These are phyloP conservation scores for Mus minutoides DNA, from an alignment of 2,797 vertebrate species.

Conservation along the genomic window DNA sequence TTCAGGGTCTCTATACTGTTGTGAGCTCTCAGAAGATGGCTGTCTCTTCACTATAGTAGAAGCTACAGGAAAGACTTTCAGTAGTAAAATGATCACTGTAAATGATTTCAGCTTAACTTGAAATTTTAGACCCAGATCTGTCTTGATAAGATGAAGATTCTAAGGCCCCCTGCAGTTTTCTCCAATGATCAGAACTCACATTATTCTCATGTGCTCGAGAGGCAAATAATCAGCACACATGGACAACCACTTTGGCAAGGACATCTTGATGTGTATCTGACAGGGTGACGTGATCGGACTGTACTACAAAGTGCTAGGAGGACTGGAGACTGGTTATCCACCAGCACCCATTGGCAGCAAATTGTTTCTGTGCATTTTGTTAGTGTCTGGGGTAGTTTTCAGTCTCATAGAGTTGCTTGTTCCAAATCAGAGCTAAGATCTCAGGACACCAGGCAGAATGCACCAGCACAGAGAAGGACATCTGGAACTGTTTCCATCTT, in stretches of 20 bases:
- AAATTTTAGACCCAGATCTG: neutral
- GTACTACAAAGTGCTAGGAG: neutral
- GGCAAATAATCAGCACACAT: constrained; percentile 31
- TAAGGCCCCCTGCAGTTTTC: neutral
- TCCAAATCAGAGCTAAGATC: neutral
- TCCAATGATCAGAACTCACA: constrained; percentile 34
- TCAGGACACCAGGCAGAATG: neutral
- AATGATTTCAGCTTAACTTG: constrained; percentile 35
- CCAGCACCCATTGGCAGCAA: neutral
- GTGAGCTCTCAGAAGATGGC: neutral
- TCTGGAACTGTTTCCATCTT: neutral
- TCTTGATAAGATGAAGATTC: constrained; percentile 29
- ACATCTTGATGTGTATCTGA: constrained; percentile 34
- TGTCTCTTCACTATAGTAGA: neutral
- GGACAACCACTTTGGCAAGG: neutral
- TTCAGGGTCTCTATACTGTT: neutral
- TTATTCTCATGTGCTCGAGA: constrained; percentile 19
- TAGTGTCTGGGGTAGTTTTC: neutral
- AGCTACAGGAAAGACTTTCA: neutral
- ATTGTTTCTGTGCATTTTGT: neutral
- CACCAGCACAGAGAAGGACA: neutral
- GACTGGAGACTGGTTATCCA: neutral
- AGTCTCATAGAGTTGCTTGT: neutral
- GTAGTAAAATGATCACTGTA: neutral
- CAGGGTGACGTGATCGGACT: neutral